Conservation (phyloP, 1,140 invertebrate species). For the Triops cancriformis region DNA sequence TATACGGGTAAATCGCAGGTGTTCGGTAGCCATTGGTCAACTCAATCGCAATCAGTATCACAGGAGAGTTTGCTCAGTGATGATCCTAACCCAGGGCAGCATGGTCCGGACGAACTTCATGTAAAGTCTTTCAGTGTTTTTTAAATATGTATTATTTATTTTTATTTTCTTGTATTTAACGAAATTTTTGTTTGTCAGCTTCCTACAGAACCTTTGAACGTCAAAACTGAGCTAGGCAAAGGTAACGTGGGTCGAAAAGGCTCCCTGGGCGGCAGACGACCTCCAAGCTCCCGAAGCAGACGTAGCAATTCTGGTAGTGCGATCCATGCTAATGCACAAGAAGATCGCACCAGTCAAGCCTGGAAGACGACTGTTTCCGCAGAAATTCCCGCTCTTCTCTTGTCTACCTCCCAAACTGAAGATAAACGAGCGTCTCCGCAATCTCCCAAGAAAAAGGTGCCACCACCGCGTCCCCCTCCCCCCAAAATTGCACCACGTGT, state of each 20-base stretch:
- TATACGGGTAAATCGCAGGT: background rate
- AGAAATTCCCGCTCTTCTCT: background rate
- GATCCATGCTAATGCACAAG: background rate
- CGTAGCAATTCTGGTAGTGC: slow-evolving; percentile 1
- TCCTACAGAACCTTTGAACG: slow-evolving; percentile 20
- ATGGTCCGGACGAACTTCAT: background rate
- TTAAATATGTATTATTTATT: too few relatives aligned
- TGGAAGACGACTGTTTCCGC: background rate
- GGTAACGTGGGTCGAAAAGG: slow-evolving; percentile 23
- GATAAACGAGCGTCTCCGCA: background rate
- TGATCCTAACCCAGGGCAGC: background rate
- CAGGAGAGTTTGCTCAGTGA: slow-evolving; percentile 5
- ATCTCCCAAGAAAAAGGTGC: slow-evolving; percentile 2
- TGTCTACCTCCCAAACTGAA: background rate
- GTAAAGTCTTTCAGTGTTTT: background rate
- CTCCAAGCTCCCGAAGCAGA: slow-evolving; percentile 19
- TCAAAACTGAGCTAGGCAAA: slow-evolving; percentile 25
- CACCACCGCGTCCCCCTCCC: slow-evolving; percentile 24
- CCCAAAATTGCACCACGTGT: background rate
- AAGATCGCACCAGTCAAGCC: background rate
- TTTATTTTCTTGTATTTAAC: background rate
- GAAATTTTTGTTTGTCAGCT: slow-evolving; percentile 13
- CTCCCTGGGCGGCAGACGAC: slow-evolving; percentile 24
- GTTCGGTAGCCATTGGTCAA: slow-evolving; percentile 12
- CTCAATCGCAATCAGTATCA: slow-evolving; percentile 3